These are phyloP conservation scores for Halichoeres trimaculatus DNA, from an alignment of 2,113 vertebrate genomes.

Conservation along the genomic window DNA sequence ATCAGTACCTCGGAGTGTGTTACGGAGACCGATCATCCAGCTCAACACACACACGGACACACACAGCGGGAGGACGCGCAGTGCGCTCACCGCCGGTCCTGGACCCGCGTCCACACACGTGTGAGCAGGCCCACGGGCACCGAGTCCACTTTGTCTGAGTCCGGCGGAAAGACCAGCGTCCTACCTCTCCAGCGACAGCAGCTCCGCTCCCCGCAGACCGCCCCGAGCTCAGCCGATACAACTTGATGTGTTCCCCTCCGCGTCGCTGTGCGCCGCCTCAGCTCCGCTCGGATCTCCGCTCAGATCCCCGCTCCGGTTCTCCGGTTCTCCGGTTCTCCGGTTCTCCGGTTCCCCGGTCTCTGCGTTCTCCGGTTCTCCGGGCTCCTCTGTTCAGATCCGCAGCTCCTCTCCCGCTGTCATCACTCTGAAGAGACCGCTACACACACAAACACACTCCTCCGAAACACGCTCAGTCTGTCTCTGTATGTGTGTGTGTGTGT, in stretches of 20 bases:
- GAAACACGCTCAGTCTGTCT: neutral
- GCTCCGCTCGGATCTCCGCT: neutral
- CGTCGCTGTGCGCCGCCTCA: constrained; percentile 10
- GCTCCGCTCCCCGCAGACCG: constrained; percentile 28
- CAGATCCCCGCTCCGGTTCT: too few species aligned
- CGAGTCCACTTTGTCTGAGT: neutral
- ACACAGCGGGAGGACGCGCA: neutral
- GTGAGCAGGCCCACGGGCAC: too few species aligned
- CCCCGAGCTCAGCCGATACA: constrained; percentile 17
- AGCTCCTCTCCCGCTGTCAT: constrained; percentile 7
- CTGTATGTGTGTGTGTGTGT: neutral
- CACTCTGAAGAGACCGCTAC: neutral
- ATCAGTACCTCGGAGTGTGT: constrained; percentile 7
- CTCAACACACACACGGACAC: constrained; percentile 7
- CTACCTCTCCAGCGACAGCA: constrained; percentile 18
- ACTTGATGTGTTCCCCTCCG: constrained; percentile 36
- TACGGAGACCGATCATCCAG: constrained; percentile 16
- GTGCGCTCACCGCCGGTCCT: constrained; percentile 8
- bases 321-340: too few species aligned
- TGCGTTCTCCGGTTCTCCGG: too few species aligned
- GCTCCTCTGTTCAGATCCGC: neutral
- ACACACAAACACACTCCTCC: neutral
- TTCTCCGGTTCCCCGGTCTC: too few species aligned
- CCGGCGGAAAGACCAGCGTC: neutral
- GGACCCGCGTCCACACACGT: neutral